Evolutionary conservation across 2,888 invertebrate genomes (phyloP).

Genomic region (Zygothrica quintamaculata): DNA sequence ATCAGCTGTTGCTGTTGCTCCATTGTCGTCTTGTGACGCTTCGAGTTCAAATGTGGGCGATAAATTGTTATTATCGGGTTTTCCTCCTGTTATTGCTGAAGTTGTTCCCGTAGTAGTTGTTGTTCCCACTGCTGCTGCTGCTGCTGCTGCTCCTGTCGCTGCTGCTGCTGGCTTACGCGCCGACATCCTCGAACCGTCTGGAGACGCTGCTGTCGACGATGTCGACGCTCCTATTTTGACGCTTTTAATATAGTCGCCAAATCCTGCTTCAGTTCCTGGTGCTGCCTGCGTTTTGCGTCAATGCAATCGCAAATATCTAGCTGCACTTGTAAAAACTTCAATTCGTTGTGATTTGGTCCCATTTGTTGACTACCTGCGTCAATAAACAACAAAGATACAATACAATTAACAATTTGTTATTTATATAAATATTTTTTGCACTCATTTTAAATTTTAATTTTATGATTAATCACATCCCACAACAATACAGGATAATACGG

Average conservation of each 20-base stretch:
- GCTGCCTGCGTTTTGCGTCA: slow-evolving; percentile 21
- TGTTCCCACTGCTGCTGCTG: background rate
- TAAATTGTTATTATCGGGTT: slow-evolving; percentile 37
- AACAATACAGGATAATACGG: too few relatives aligned
- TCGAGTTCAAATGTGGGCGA: slow-evolving; percentile 36
- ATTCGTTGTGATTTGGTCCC: slow-evolving; percentile 66
- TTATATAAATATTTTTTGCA: too few relatives aligned
- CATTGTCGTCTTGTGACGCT: background rate
- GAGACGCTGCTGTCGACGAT: slow-evolving; percentile 67
- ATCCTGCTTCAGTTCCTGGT: slow-evolving; percentile 26
- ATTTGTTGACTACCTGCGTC: slow-evolving; percentile 65
- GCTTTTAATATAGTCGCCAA: slow-evolving; percentile 30
- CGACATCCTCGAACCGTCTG: slow-evolving; percentile 68
- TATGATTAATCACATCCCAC: too few relatives aligned
- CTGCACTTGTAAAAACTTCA: slow-evolving; percentile 61
- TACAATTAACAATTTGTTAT: background rate
- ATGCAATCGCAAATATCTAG: slow-evolving; percentile 30
- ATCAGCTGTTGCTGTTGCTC: slow-evolving; percentile 1
- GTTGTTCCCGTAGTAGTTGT: slow-evolving; percentile 3
- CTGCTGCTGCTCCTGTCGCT: slow-evolving; percentile 19
- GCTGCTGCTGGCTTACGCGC: slow-evolving; percentile 56
- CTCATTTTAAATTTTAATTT: too few relatives aligned
- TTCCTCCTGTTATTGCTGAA: slow-evolving; percentile 14
- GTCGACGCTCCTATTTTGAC: slow-evolving; percentile 72
- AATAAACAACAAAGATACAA: background rate